Base-by-base conservation (phyloP, 2,797 vertebrate genomes). In the Pseudopleuronectes americanus region DNA sequence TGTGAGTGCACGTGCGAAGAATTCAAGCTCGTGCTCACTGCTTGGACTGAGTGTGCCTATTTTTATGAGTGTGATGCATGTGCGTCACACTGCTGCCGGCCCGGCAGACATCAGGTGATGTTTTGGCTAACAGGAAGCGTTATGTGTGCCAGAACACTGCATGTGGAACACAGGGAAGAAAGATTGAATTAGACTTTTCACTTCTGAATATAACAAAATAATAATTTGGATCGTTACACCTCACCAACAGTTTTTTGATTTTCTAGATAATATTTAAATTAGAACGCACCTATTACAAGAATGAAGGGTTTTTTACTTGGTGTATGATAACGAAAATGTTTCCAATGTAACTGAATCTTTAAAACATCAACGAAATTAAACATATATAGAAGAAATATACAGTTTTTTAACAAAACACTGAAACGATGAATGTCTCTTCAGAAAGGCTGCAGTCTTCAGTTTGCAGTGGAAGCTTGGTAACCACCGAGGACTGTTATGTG, bases 71-170 rank as follows among this genome's bases (percentile, higher is more conserved):
- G 51, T 26, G 51, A 16, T 64, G 57, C 43, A 52, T 17, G n/a
- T 55, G 65, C 54, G 56, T 70, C 52, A 63, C 55, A 47, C 22
- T 22, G 24, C 53, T 23, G 17, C 53, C 10, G 14, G 38, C 47
- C 24, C 5, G 1, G 13, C 17, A 51, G 58, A 64, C 31, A 36
- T 71, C 67, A 58, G 58, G 57, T 64, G 58, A 63, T 71, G 41
- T 36, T 51, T 54, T 28, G 36, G 48, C 28, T 4, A 28, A 65
- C 22, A 54, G 43, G 51, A 48, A 43, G 41, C 6, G 41, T 6
- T 17, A 43, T 43, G 41, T 48, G 21, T 22, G 48, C n/a, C 21
- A 22, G 48, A 51, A 8, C 48, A 4, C 21, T 19, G 21, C 48
- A 22, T 23, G 48, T 4, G 17, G 47, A 21, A 21, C 7, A 8